These are phyloP conservation scores for Heteromurus nitidus DNA, from an alignment of 2,888 invertebrate species.

Conservation along the genomic window DNA sequence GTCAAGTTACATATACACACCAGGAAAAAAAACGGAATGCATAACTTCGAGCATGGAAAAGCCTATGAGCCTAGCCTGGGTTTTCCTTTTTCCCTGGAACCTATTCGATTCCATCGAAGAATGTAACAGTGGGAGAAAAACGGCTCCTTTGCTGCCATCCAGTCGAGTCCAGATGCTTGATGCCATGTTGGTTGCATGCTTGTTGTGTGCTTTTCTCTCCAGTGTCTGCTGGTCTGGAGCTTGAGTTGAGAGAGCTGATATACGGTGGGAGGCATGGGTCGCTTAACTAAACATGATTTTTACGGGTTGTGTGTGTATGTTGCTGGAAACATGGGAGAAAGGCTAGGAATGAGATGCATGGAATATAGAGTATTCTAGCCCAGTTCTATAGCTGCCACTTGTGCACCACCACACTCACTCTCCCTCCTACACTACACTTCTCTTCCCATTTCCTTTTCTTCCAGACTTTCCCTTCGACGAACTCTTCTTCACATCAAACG, in stretches of 20 bases:
- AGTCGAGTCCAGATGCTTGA: too few species aligned
- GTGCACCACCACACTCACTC: constrained; percentile 27
- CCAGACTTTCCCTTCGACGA: constrained; percentile 35
- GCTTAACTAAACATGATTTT: constrained; percentile 44
- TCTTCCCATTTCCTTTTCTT: constrained; percentile 47
- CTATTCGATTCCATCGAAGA: constrained; percentile 6
- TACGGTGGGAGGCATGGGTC: constrained; percentile 19
- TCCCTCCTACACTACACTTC: constrained; percentile 14
- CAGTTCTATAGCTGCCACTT: constrained; percentile 60
- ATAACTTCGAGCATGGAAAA: not conserved
- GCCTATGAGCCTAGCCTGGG: too few species aligned
- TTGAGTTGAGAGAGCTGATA: too few species aligned
- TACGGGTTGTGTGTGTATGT: constrained; percentile 22
- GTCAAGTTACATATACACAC: constrained; percentile 34
- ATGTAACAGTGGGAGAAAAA: constrained; percentile 10
- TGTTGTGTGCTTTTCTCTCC: constrained; percentile 48
- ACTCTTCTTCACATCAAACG: constrained; percentile 18
- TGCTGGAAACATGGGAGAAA: constrained; percentile 8
- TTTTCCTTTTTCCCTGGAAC: not conserved
- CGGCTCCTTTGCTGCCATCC: constrained; percentile 33
- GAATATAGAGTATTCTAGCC: too few species aligned
- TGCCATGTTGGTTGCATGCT: constrained; percentile 39
- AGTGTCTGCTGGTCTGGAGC: too few species aligned
- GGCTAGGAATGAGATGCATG: constrained; percentile 30
- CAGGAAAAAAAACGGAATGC: not conserved